These are phyloP conservation scores for Anastrepha ludens DNA, from an alignment of 1,140 invertebrate genomes.

Conservation along the genomic window DNA sequence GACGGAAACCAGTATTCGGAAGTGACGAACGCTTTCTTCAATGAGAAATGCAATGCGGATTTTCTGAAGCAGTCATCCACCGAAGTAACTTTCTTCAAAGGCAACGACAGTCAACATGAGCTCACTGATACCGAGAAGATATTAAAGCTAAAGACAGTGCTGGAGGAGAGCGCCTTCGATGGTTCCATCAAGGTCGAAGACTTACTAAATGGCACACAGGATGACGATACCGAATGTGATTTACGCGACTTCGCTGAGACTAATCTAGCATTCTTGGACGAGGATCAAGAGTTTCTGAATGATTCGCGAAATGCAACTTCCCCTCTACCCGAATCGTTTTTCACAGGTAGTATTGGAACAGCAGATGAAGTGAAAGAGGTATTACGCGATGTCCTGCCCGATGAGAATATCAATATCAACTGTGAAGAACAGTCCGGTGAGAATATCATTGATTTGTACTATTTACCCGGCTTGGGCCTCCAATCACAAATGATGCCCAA, in stretches of 20 bases:
- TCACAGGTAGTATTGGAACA: slow-evolving; percentile 89
- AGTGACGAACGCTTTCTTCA: slow-evolving; percentile 68
- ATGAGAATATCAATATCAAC: slow-evolving; percentile 77
- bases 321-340: slow-evolving; percentile 86
- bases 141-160: slow-evolving; percentile 75
- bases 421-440: slow-evolving; percentile 65
- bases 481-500: slow-evolving; percentile 89
- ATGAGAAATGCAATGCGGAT: slow-evolving; percentile 66
- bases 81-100: slow-evolving; percentile 12
- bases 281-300: slow-evolving; percentile 75
- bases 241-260: slow-evolving; percentile 71
- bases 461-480: slow-evolving; percentile 72
- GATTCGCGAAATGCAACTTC: slow-evolving; percentile 80
- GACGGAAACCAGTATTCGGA: slow-evolving; percentile 71
- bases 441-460: slow-evolving; percentile 73
- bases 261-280: slow-evolving; percentile 72
- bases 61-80: slow-evolving; percentile 58
- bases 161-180: slow-evolving; percentile 71
- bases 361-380: slow-evolving; percentile 89
- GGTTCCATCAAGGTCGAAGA: slow-evolving; percentile 70
- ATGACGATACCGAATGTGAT: slow-evolving; percentile 67
- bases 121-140: slow-evolving; percentile 75
- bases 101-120: slow-evolving; percentile 7
- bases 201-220: slow-evolving; percentile 65
- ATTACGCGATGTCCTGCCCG: slow-evolving; percentile 85